phyloP scores from a whole-genome alignment of 1,140 invertebrate genomes.

The Semibalanus balanoides region DNA sequence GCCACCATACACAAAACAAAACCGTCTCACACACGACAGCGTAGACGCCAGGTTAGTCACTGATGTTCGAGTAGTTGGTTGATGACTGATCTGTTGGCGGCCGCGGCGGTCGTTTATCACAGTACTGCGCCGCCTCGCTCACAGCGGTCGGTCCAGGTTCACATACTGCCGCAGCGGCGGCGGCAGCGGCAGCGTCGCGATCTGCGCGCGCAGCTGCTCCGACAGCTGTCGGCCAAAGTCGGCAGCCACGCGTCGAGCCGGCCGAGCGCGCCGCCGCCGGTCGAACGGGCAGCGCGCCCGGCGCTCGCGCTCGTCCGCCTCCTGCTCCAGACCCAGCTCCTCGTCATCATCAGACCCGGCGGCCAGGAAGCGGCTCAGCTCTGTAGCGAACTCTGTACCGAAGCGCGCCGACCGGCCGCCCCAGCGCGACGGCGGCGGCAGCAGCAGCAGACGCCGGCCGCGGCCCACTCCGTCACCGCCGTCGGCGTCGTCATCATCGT shows the following conservation, averaged over 20 bases:
- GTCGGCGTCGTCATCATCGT: neutral
- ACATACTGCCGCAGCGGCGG: neutral
- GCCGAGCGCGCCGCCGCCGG: no score
- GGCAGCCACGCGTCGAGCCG: no score
- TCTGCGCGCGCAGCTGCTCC: neutral
- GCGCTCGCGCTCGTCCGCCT: neutral
- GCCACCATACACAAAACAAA: no score
- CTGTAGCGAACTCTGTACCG: neutral
- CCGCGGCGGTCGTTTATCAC: no score
- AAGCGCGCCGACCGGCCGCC: no score
- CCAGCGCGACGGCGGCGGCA: neutral
- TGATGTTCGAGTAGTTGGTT: no score
- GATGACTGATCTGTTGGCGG: no score
- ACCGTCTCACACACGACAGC: no score
- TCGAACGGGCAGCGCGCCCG: no score
- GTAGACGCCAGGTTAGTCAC: no score
- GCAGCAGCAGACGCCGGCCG: neutral
- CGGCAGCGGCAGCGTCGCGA: neutral
- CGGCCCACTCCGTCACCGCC: no score
- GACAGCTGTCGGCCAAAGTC: neutral
- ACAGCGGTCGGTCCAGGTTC: neutral
- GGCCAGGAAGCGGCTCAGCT: neutral
- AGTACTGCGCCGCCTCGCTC: no score
- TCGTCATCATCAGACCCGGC: neutral
- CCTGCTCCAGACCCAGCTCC: neutral